phyloP scores from a whole-genome alignment of 2,113 vertebrate species.

The Solenodon paradoxus region DNA sequence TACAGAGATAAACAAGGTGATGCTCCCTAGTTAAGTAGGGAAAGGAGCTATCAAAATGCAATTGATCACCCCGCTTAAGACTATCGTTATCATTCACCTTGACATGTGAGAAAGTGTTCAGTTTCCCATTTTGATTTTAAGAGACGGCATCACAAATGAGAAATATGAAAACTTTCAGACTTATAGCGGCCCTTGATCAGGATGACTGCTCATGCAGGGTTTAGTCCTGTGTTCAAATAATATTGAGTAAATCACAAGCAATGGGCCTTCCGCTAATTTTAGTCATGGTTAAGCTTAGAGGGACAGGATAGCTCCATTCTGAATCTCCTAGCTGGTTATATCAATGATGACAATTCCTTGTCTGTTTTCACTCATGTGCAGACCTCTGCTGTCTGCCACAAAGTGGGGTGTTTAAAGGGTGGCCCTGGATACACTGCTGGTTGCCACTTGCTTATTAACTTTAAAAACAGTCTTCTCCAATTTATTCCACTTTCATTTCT shows the following conservation, averaged over 20 bases:
- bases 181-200: background rate
- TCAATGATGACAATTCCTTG: background rate
- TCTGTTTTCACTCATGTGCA: background rate
- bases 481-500: constrained; percentile 21
- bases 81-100: background rate
- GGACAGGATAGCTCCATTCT: background rate
- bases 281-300: background rate
- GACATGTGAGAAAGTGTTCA: background rate
- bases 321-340: background rate
- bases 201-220: background rate
- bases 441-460: background rate
- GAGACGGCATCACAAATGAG: background rate
- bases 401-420: background rate
- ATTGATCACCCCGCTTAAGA: background rate
- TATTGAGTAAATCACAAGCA: background rate
- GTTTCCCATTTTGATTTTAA: background rate
- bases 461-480: background rate
- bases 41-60: background rate
- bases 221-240: constrained; percentile 2
- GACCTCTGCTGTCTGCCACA: background rate
- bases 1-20: background rate
- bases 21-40: background rate
- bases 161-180: background rate
- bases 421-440: background rate
- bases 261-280: background rate